Base-by-base conservation (phyloP, 1,140 invertebrate species). In the Ceratina calcarata region DNA sequence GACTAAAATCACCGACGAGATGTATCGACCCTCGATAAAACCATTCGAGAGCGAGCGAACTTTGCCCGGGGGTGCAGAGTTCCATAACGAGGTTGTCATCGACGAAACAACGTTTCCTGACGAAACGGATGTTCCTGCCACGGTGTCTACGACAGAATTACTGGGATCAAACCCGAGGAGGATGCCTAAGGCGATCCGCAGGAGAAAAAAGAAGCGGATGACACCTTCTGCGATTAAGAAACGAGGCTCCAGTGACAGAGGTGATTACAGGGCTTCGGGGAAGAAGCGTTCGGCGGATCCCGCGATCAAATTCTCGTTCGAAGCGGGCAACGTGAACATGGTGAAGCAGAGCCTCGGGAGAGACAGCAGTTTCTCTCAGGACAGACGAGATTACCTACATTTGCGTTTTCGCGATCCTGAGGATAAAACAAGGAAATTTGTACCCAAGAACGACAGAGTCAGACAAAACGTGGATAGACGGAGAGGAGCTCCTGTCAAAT, bases 1-100 rank as follows among this genome's bases (percentile, higher is more conserved):
- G 6, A 85, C 83, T 3, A 49, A 13, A 18, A 77, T 85, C 68
- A 85, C 83, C 0, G 78, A 77, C 32, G 18, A 60, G 18, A 18
- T 37, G 18, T 77, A 81, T 18, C 78, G 82, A 22, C 58, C 78
- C 0, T 64, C 64, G 57, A 60, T 77, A 18, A 78, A 49, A 51
- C n/a, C 68, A 1, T 7, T 15, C 0, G 15, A 60, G 0, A 18
- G 1, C 16, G 6, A 15, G 18, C 12, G 18, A 20, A 10, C 70
- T 12, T 71, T 2, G 0, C 16, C 3, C n/a, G 55, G 65, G 3
- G 70, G 58, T 2, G 70, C 32, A 0, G 78, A 80, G 58, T 49
- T 85, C 6, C 58, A 84, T 12, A 60, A 84, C 1, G 83, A 84
- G 58, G 18, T 81, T 7, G 22, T 18, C 15, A 32, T 84, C 0